phyloP scores from a whole-genome alignment of 2,888 invertebrate genomes.

The Metallyticus violacea region DNA sequence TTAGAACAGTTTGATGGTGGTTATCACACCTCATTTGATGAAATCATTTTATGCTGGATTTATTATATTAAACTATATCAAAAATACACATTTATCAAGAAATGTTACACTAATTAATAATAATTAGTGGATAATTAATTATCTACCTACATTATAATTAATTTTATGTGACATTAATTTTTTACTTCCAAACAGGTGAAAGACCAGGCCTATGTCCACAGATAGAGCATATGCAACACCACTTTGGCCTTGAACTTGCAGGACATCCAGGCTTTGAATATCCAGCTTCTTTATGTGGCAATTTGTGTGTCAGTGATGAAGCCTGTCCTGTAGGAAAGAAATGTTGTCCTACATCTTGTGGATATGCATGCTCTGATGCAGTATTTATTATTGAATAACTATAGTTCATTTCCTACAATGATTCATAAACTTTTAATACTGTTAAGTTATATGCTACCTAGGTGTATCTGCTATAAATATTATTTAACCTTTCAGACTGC shows the following conservation, averaged over 20 bases:
- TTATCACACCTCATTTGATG: no score
- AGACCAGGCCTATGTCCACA: slow-evolving; percentile 30
- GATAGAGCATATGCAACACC: background rate
- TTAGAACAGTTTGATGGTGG: no score
- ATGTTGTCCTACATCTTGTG: slow-evolving; percentile 36
- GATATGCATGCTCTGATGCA: slow-evolving; percentile 35
- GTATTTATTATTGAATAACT: slow-evolving; percentile 11
- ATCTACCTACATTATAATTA: no score
- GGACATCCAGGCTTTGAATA: background rate
- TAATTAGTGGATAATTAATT: no score
- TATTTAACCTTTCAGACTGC: no score
- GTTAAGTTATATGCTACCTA: no score
- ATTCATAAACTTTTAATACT: background rate
- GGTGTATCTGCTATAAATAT: no score
- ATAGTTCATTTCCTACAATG: background rate
- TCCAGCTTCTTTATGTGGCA: slow-evolving; percentile 38
- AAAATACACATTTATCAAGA: no score
- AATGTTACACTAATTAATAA: no score
- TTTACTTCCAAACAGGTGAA: slow-evolving; percentile 7
- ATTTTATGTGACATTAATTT: background rate
- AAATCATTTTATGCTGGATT: no score
- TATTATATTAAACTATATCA: no score
- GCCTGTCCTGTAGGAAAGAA: slow-evolving; percentile 33
- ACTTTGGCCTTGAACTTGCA: background rate
- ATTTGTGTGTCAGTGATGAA: slow-evolving; percentile 33